Conservation (phyloP, 2,797 vertebrate species). For the Mormyrops attenuatus region DNA sequence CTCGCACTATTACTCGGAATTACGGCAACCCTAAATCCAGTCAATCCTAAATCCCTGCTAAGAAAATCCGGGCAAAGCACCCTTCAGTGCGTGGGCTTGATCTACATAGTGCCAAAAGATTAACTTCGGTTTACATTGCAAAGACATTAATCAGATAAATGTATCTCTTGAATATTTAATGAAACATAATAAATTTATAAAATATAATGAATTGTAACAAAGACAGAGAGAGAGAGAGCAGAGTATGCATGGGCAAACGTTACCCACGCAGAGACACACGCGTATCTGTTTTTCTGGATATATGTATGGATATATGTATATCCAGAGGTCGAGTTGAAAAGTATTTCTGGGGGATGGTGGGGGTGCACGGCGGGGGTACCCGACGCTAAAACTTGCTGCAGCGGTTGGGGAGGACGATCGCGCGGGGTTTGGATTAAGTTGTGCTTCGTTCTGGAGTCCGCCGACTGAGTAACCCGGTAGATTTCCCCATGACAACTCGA, state of each 20-base stretch:
- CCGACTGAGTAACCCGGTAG: too few species aligned
- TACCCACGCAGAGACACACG: neutral
- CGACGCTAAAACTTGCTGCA: too few species aligned
- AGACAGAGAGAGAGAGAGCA: neutral
- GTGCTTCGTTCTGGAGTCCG: too few species aligned
- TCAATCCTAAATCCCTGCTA: slow-evolving; percentile 14
- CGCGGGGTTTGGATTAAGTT: too few species aligned
- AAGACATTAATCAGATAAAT: neutral
- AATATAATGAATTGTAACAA: neutral
- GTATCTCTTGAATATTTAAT: neutral
- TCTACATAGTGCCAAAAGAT: neutral
- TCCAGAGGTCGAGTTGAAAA: neutral
- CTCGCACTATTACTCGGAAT: neutral
- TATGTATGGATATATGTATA: neutral
- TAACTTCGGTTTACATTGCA: neutral
- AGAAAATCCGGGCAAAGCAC: slow-evolving; percentile 13
- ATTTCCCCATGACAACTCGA: too few species aligned
- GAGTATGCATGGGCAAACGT: neutral
- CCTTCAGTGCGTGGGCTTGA: neutral
- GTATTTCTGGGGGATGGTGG: neutral
- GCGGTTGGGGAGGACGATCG: too few species aligned
- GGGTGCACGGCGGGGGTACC: neutral
- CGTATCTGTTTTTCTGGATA: neutral
- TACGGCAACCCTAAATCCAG: neutral
- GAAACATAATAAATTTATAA: neutral